Evolutionary conservation across 2,113 vertebrate species (phyloP).

Genomic region (Propithecus coquereli): DNA sequence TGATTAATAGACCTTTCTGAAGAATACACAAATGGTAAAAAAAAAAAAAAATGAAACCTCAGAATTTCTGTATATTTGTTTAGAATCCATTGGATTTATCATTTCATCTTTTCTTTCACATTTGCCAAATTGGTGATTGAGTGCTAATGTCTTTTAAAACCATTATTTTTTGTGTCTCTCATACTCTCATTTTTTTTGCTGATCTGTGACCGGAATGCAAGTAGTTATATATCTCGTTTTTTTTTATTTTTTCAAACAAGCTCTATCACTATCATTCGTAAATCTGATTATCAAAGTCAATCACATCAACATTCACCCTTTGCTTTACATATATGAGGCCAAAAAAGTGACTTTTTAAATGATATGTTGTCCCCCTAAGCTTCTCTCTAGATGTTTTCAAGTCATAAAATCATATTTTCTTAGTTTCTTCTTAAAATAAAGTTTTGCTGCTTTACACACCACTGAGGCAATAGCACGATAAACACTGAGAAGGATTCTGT

Average conservation of each 20-base stretch:
- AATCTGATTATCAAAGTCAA: not conserved
- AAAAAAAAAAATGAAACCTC: rapidly evolving
- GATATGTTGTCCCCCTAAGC: not conserved
- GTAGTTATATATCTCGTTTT: not conserved
- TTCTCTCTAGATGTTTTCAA: not conserved
- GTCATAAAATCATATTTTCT: not conserved
- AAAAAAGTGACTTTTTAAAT: constrained; percentile 26
- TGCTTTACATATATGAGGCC: not conserved
- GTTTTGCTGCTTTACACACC: not conserved
- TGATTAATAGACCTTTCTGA: not conserved
- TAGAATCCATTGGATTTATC: not conserved
- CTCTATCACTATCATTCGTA: not conserved
- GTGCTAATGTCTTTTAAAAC: not conserved
- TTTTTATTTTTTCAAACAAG: not conserved
- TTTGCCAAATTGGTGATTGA: not conserved
- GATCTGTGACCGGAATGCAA: constrained; percentile 3
- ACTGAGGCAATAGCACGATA: not conserved
- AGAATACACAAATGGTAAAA: rapidly evolving
- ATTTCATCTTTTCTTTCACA: not conserved
- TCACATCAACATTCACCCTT: not conserved
- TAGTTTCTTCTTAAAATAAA: constrained; percentile 21
- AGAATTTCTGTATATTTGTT: rapidly evolving
- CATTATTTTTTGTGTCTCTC: not conserved
- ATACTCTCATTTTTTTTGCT: not conserved
- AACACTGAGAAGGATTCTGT: not conserved